Conservation (phyloP, 2,797 vertebrate species). For the Syngnathus rostellatus region DNA sequence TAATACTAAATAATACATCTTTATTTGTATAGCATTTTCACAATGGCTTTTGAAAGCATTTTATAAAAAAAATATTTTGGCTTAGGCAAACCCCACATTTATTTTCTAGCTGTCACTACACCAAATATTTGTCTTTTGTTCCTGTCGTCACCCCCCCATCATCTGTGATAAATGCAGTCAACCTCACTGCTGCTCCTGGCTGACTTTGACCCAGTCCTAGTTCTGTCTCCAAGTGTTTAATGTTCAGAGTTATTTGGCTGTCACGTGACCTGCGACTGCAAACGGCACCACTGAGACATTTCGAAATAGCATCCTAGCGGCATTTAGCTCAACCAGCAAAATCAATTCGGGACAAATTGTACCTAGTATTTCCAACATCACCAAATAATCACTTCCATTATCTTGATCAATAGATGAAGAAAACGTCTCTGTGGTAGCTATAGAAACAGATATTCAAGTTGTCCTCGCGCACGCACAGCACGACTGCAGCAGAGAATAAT, state of each 20-base stretch:
- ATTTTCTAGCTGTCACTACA: neutral
- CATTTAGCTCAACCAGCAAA: constrained; percentile 31
- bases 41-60: no score
- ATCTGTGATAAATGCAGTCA: constrained; percentile 31
- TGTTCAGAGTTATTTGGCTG: constrained; percentile 44
- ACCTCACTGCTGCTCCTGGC: constrained; percentile 19
- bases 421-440: constrained; percentile 47
- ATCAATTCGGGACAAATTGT: constrained; percentile 25
- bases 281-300: constrained; percentile 36
- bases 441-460: constrained; percentile 53
- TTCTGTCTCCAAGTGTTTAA: constrained; percentile 58
- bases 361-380: constrained; percentile 6
- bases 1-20: constrained; percentile 3
- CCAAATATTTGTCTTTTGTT: constrained; percentile 4
- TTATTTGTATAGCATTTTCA: no score
- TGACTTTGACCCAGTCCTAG: constrained; percentile 36
- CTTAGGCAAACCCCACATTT: neutral
- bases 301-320: constrained; percentile 47
- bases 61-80: no score
- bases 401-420: constrained; percentile 42
- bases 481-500: constrained; percentile 8
- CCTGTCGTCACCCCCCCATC: constrained; percentile 15
- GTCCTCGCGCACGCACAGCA: neutral
- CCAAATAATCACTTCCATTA: constrained; percentile 35
- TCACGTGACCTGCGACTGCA: constrained; percentile 33